Evolutionary conservation across 2,797 vertebrate species (phyloP), one percentile per base, ranked within the genome.

Genomic region (Sphaeramia orbicularis): DNA sequence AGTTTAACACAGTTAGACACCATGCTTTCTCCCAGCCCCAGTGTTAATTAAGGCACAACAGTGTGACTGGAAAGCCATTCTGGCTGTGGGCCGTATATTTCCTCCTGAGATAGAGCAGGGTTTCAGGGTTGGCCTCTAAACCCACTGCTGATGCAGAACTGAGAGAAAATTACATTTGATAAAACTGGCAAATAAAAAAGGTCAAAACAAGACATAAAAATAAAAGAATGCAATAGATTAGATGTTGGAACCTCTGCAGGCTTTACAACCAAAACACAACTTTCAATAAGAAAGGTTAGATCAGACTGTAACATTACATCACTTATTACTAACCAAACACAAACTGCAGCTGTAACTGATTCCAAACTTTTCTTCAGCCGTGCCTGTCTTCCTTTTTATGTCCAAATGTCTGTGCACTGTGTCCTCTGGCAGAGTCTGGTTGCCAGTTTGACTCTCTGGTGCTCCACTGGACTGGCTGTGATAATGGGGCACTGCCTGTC

Each of bases 41-140:
- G 57, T 71, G 65, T 73, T 88, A 80, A 86, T 87, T 86, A 81
- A 83, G 53, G 55, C 62, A 62, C 50, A 84, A 44, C 71, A 55
- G 40, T 63, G 67, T 40, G 64, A 72, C 67, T 69, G 61, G 55
- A 67, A 76, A 60, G 52, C 48, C 62, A 55, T 61, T 53, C 53
- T 76, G 74, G 81, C 82, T 80, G 50, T 42, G 57, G 72, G 74
- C 76, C 61, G 13, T 18, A 21, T 55, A 59, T 69, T 73, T 71
- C 48, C 80, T 67, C 50, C 32, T 45, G 75, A 62, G 68, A 80
- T 36, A 42, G 14, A 35, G 47, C 54, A 68, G 36, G 43, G 67
- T 63, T 82, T 59, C 10, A 61, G 48, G 65, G 53, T 51, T 59
- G 32, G 38, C 55, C 69, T 74, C 55, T 47, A 54, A 70, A 65